Conservation (phyloP, 2,888 invertebrate genomes). For the Allacma fusca region DNA sequence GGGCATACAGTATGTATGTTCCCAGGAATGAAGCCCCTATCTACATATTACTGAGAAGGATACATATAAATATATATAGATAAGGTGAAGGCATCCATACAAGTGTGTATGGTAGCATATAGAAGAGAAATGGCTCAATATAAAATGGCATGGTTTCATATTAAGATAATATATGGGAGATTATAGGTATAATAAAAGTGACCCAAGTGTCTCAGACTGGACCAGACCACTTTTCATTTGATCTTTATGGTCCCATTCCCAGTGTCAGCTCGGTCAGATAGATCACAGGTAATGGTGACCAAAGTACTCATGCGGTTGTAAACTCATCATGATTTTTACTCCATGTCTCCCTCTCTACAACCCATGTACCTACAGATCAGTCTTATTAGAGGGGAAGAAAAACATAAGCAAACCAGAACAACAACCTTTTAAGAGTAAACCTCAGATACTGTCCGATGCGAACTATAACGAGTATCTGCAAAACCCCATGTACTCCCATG, state of each 20-base stretch:
- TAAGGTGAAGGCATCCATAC: no score
- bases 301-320: constrained; percentile 46
- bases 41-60: no score
- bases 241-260: constrained; percentile 54
- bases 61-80: no score
- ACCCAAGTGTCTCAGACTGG: constrained; percentile 35
- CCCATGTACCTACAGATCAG: neutral
- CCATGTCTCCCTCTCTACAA: neutral
- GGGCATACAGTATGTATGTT: neutral
- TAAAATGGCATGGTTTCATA: constrained; percentile 28
- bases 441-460: no score
- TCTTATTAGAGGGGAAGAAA: neutral
- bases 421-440: neutral
- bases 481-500: no score
- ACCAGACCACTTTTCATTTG: constrained; percentile 50
- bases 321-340: constrained; percentile 54
- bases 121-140: constrained; percentile 17
- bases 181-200: constrained; percentile 36
- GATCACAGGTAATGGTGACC: constrained; percentile 51
- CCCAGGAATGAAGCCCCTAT: no score
- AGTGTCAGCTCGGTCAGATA: constrained; percentile 50
- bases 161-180: constrained; percentile 42
- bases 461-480: no score
- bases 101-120: neutral
- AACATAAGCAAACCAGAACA: constrained; percentile 15